A percentile compares a stretch with the other conserved stretches of the same genome.
Conservation (phyloP, 2,113 vertebrate species). For the Rhagologus leucostigma region DNA sequence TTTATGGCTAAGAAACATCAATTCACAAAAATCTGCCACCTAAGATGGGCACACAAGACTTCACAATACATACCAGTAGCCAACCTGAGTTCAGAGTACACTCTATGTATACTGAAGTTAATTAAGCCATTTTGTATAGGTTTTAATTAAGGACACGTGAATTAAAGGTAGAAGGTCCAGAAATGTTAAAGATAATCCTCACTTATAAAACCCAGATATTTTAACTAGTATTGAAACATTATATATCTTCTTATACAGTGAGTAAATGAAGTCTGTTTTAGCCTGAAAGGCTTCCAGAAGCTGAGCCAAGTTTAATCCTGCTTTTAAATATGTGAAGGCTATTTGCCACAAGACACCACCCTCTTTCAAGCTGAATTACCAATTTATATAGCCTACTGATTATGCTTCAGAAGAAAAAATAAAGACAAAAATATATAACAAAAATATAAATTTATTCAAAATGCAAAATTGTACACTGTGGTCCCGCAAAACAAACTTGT, state of each 20-base stretch:
- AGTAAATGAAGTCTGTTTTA: background rate
- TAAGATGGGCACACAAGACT: background rate
- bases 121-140: background rate
- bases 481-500: background rate
- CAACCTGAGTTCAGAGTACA: background rate
- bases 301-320: background rate
- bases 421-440: background rate
- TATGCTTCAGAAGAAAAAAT: background rate
- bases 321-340: slow-evolving; percentile 19
- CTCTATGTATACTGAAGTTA: background rate
- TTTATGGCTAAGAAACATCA: background rate
- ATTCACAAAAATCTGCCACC: background rate
- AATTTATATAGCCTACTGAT: background rate
- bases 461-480: background rate
- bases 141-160: background rate
- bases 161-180: background rate
- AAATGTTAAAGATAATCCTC: background rate
- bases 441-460: background rate
- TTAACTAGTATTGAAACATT: background rate
- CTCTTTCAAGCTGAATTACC: background rate
- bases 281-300: background rate
- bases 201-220: background rate
- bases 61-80: background rate
- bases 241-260: background rate
- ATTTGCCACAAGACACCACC: background rate